Base-by-base conservation (phyloP, 2,888 invertebrate genomes). In the Aethes cnicana region DNA sequence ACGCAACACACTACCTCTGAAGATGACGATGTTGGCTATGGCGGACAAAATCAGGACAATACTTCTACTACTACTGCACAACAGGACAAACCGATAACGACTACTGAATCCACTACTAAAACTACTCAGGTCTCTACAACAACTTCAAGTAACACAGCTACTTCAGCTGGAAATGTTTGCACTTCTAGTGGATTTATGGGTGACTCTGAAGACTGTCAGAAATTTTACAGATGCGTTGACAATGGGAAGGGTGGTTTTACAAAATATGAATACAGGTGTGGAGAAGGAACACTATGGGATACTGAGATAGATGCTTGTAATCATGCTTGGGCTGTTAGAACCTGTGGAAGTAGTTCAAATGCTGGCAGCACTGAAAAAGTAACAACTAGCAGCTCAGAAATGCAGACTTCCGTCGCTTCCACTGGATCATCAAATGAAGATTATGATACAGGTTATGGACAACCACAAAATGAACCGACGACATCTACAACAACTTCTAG, bases 151-250 rank as follows among this genome's bases (percentile, higher is more conserved):
- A 50, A 18, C 23, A 32, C 32, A 14, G 12, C 28, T 17, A 21
- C 16, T 20, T 25, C 37, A 4, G 26, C 23, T 39, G 47, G 41
- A 30, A 56, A 48, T 32, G 47, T 58, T 46, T 83, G 83, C 54
- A 57, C 57, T 33, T 49, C 43, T 23, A 92, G 91, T 72, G 94
- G 94, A 23, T 95, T 93, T 68, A 91, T 91, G 65, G 91, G 92
- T 65, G 77, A 76, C 62, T 36, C 52, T 52, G 63, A 78, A 14
- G 88, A 94, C 62, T 94, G 94, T 63, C 90, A 85, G 55, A 93
- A 92, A 71, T 95, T 94, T 77, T 93, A 93, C 61, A 86, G 94
- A 61, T 94, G 94, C 67, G 92, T 94, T 0, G 79, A 84, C 55
- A 84, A 87, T 57, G 87, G 85, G 16, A 77, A 75, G 50, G 83